Evolutionary conservation across 1,140 invertebrate species (phyloP), one percentile per base, ranked within the genome.

Genomic region (Platyscapa corneri): DNA sequence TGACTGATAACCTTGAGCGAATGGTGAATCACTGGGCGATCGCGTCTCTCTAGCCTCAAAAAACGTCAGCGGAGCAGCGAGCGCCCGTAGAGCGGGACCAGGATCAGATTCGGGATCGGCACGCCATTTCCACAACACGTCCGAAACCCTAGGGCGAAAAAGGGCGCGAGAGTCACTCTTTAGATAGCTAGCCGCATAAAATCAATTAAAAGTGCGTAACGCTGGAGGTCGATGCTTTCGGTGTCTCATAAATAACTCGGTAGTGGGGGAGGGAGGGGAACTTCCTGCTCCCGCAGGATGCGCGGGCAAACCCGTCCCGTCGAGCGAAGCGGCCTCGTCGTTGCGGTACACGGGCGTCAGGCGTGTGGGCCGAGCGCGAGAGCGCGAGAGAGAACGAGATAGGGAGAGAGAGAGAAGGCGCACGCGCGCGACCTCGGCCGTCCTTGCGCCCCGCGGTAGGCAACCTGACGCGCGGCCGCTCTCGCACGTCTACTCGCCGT

Each of bases 371-470:
- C 37, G 37, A 20, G 7, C 49, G 42, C 75, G 75, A 30, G 49
- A 77, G 10, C 42, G 75, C 53, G 78, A 65, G 53, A 39, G 74
- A 49, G 39, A 27, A 37, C n/a, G 39, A 49, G n/a, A 30, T 2
- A 67, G 78, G 32, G 46, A n/a, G 20, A 32, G 39, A 32, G 80
- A 56, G 49, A 82, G 70, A 77, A 23, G 32, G 75, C 8, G 37
- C 30, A 64, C 67, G 67, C 83, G 37, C 67, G 86, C 88, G 90
- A 92, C 92, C 92, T 93, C 93, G 93, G 90, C 90, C 93, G 93
- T 93, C 93, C 93, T 93, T 93, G 93, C 93, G 91, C 91, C 91
- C 85, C 90, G 87, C 78, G 87, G 87, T 90, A 91, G 91, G 91
- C 91, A 92, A 90, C 91, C 88, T 87, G 89, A 39, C 56, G 20